Evolutionary conservation across 2,888 invertebrate species (phyloP), one percentile per base, ranked within the genome.

Genomic region (Agrotis clavis): DNA sequence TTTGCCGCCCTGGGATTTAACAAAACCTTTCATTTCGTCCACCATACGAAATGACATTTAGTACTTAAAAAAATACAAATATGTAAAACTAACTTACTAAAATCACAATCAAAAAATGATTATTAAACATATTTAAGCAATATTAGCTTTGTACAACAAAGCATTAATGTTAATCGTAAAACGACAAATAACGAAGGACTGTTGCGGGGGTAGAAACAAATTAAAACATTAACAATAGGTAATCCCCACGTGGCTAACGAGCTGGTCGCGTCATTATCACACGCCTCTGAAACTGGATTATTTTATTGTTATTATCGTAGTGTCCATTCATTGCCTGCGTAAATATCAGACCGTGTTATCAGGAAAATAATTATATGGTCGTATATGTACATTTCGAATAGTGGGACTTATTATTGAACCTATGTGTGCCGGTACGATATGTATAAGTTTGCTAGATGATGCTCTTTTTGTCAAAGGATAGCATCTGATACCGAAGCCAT

Each of bases 161-260:
- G 68, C 72, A 67, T 74, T 72, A 78, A 77, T 72, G 74, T 74
- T 72, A 69, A 74, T 82, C 72, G 74, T 80, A 83, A 80, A 83
- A 73, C 81, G 67, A 62, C 64, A 70, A 60, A 77, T 70, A 73
- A 77, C 66, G 62, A 76, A 78, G 69, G 67, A 77, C 70, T 70
- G 77, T 82, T 85, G 79, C 84, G 87, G 87, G 88, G 88, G 88
- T 90, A 90, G 92, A 92, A 90, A 93, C 93, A 94, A 95, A 95
- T 95, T 95, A 94, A 95, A 94, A 94, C 92, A 95, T 94, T 94
- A 94, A 95, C 94, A 94, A 94, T 94, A 94, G 93, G 92, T 94
- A 93, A 95, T 95, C 94, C 93, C 91, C 92, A 89, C 89, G 90
- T 86, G 91, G 91, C 92, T 93, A 94, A 94, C 93, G 93, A 94